Base-by-base conservation (phyloP, 2,888 invertebrate species). In the Pegoplata infirma region DNA sequence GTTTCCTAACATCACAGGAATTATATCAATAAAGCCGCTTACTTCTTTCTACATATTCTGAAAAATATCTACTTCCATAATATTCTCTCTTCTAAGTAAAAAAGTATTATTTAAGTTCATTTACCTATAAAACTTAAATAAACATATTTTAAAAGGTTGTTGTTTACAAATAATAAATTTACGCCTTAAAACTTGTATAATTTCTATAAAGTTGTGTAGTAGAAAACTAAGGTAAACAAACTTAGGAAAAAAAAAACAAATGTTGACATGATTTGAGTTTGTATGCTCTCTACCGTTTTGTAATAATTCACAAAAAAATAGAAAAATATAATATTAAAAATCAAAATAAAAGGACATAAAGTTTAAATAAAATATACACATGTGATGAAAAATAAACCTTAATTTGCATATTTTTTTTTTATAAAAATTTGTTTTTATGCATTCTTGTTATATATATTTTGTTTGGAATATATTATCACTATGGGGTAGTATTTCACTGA, bases 321-420 rank as follows among this genome's bases (percentile, higher is more conserved):
- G 8, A 32, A 32, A 32, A 23, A 23, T 5, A 23, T 5, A 32
- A 40, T 28, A 28, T 19, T n/a, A n/a, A 44, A 66, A 66, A 53
- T 19, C 16, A 28, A 44, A 66, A 21, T 14, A n/a, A 25, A 17
- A 8, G 32, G 17, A 61, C 47, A 44, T 16, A 46, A 28, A 44
- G 10, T 25, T 40, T 1, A 28, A 8, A 47, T 36, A 53, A 72
- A 58, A 53, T 61, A 66, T 73, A 46, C 69, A 69, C 58, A 69
- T 69, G 25, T 68, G 73, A 64, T 73, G 68, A 59, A 66, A 61
- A 74, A 71, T 44, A 63, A 80, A 77, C 66, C 71, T 55, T 28
- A 69, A 59, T 75, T 77, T 61, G 55, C 59, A 61, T 49, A 58
- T 46, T 56, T 68, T 71, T 47, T n/a, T n/a, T 74, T 72, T 32